Base-by-base conservation (phyloP, 2,113 vertebrate genomes). In the Peromyscus californicus region DNA sequence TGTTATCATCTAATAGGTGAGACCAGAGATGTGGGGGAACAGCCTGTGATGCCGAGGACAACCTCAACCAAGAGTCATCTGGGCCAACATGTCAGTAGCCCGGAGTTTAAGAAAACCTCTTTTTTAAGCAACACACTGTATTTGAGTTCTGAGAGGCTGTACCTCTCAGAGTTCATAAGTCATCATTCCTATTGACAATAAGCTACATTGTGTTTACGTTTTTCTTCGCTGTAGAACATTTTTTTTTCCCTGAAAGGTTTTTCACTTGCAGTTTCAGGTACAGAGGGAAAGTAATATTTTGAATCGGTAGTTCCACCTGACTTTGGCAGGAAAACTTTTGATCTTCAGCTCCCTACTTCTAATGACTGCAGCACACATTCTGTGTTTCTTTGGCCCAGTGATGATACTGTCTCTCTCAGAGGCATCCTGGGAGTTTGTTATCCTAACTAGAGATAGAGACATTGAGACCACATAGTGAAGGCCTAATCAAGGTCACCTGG, bases 141-240 rank as follows among this genome's bases (percentile, higher is more conserved):
- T 54, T 90, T 70, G 59, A 33, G 84, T 96, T 95, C 74, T 89
- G n/a, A 88, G 87, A 95, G 93, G 39, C 8, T 69, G 51, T 19
- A 15, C 22, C 21, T 79, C 24, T 42, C 48, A 22, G 48, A 48
- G 10, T 94, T 95, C 11, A 36, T 91, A 70, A 76, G 0, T 82
- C 45, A 65, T 8, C 54, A 93, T 85, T 90, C 36, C 3, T 24
- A 45, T 85, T 36, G 63, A 83, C 36, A 74, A 15, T n/a, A 15
- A 82, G 4, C 16, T 5, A 15, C 19, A 39, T 21, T 88, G 26
- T 45, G 86, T 45, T 91, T 84, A 42, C 1, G 2, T 51, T 22
- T 76, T 48, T 69, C 54, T 87, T 90, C 61, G 57, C 63, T 31
- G 13, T 16, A 88, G 67, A 95, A 54, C 3, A 6, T 29, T 93